Percentiles rank a stretch among this genome's conserved stretches.
These are phyloP conservation scores for Anas georgica DNA, from an alignment of 2,797 vertebrate genomes.

Conservation along the genomic window DNA sequence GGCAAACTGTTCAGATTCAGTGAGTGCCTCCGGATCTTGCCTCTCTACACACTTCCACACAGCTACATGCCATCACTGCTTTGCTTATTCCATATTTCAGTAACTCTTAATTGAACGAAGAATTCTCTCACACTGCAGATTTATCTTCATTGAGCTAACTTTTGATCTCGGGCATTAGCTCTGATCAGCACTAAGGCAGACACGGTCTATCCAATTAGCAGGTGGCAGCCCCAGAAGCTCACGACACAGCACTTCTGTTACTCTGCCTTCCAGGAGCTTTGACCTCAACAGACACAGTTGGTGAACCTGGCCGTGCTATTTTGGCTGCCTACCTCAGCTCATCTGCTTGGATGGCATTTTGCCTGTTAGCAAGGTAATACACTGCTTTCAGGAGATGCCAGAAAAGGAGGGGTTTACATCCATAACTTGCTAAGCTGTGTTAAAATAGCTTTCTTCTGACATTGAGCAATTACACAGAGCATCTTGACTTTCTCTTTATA, in stretches of 20 bases:
- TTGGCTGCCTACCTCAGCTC: background rate
- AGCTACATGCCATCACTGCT: background rate
- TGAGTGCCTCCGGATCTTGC: background rate
- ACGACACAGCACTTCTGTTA: background rate
- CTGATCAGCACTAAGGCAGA: background rate
- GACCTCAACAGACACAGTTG: background rate
- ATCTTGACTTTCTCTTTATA: background rate
- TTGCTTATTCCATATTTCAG: background rate
- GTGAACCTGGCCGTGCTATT: background rate
- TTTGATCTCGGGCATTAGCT: conserved; percentile 49
- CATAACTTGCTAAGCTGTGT: background rate
- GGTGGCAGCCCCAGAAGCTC: background rate
- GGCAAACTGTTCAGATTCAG: background rate
- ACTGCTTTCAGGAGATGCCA: background rate
- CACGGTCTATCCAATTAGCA: conserved; percentile 35
- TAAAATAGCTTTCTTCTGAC: background rate
- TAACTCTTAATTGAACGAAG: background rate
- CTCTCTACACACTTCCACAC: background rate
- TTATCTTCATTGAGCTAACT: conserved; percentile 35
- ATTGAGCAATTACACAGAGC: background rate
- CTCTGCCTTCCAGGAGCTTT: background rate
- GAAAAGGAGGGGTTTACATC: background rate
- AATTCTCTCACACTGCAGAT: conserved; percentile 5
- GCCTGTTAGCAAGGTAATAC: background rate
- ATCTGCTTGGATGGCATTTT: background rate